Evolutionary conservation across 2,888 invertebrate species (phyloP), one percentile per base, ranked within the genome.

Genomic region (Eristalis pertinax): DNA sequence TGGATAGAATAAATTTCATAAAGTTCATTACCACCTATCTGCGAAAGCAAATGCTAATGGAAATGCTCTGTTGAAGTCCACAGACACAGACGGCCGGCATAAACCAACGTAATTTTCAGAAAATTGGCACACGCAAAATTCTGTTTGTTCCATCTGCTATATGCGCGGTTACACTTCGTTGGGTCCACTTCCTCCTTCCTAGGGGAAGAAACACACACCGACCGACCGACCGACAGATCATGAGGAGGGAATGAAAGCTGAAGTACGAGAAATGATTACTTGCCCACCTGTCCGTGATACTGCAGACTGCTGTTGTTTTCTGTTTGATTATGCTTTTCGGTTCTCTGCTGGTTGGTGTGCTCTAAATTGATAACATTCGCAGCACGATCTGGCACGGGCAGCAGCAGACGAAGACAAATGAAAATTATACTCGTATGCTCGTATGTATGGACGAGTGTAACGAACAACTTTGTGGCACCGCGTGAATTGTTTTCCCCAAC

Each of bases 151-250:
- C 15, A 29, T 19, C 15, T 50, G 50, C 4, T 63, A 13, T 26
- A 26, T 68, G 60, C 60, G 22, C 32, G 43, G 75, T 82, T 82
- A 64, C 76, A 38, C 60, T 35, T 67, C 65, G 76, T n/a, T 82
- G 50, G 32, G 19, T 76, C 65, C 24, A 82, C 70, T 82, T 82
- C 82, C 82, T 82, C 76, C 62, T 76, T 75, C 67, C 82, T 70
- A 70, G 60, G 65, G 50, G 82, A 82, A 76, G 70, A 82, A 32
- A 19, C n/a, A 43, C 29, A 60, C 70, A 50, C 19, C 15, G 26
- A 19, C 72, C 38, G 41, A 41, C 67, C n/a, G n/a, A n/a, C n/a
- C n/a, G n/a, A n/a, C n/a, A n/a, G 62, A 74, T 50, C 67, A 73
- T 50, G 73, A 69, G 50, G 26, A n/a, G 24, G 32, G 73, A 60